These are phyloP conservation scores for Polydrusus pterygomalis DNA, from an alignment of 2,888 invertebrate species.

Conservation along the genomic window DNA sequence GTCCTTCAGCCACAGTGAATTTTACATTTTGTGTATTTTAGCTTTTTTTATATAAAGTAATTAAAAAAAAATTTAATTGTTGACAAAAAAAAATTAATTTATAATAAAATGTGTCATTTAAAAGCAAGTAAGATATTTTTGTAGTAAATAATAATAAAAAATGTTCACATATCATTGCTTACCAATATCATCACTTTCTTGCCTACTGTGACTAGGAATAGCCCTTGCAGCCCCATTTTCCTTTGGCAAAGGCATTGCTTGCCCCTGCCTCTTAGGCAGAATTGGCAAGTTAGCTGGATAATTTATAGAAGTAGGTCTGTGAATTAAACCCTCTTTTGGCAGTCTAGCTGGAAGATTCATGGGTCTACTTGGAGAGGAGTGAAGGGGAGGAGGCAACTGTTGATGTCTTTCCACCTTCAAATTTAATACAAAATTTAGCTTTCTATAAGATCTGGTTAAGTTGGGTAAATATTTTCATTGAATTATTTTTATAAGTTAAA, in stretches of 20 bases:
- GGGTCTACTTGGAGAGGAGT: slow-evolving; percentile 61
- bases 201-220: neutral
- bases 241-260: slow-evolving; percentile 68
- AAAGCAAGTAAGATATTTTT: too few relatives aligned
- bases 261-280: slow-evolving; percentile 66
- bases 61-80: too few relatives aligned
- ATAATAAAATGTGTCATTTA: too few relatives aligned
- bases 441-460: too few relatives aligned
- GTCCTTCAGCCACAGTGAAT: too few relatives aligned
- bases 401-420: slow-evolving; percentile 51
- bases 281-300: slow-evolving; percentile 64
- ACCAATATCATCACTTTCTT: slow-evolving; percentile 24
- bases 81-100: too few relatives aligned
- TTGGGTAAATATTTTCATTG: too few relatives aligned
- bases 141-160: too few relatives aligned
- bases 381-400: slow-evolving; percentile 32
- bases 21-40: too few relatives aligned
- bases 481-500: too few relatives aligned
- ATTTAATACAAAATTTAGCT: neutral
- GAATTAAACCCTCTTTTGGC: slow-evolving; percentile 63
- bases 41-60: too few relatives aligned
- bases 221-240: slow-evolving; percentile 35
- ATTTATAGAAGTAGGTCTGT: slow-evolving; percentile 63
- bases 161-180: neutral
- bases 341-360: slow-evolving; percentile 58